Conservation (phyloP, 2,113 vertebrate species). For the Gorsachius goisagi region DNA sequence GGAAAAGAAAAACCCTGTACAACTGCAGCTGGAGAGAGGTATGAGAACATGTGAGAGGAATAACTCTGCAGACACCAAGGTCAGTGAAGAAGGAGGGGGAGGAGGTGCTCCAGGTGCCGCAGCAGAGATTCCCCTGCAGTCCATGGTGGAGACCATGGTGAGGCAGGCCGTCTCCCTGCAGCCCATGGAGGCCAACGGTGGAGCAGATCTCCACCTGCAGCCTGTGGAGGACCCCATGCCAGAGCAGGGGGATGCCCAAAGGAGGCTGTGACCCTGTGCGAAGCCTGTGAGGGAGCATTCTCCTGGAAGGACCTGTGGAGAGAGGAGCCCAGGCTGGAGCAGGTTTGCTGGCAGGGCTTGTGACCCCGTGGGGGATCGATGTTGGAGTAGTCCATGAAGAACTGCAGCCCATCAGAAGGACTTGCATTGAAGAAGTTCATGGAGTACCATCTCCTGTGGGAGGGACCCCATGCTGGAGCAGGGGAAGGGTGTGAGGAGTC, state of each 20-base stretch:
- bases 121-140: not conserved
- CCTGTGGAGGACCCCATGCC: not conserved
- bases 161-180: not conserved
- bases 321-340: not conserved
- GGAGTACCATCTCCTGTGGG: fast-evolving
- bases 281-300: not conserved
- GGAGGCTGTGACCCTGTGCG: not conserved
- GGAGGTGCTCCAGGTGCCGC: fast-evolving
- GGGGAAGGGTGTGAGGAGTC: not conserved
- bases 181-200: not conserved
- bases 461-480: not conserved
- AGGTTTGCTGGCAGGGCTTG: not conserved
- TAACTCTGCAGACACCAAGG: not conserved
- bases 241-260: not conserved
- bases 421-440: not conserved
- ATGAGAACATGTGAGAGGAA: not conserved
- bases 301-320: not conserved
- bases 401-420: not conserved
- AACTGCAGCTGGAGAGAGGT: not conserved
- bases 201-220: not conserved
- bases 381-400: not conserved
- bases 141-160: not conserved
- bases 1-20: too few species aligned
- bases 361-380: not conserved
- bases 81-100: not conserved